Evolutionary conservation across 2,888 invertebrate species (phyloP).

Genomic region (Cantharis rufa): DNA sequence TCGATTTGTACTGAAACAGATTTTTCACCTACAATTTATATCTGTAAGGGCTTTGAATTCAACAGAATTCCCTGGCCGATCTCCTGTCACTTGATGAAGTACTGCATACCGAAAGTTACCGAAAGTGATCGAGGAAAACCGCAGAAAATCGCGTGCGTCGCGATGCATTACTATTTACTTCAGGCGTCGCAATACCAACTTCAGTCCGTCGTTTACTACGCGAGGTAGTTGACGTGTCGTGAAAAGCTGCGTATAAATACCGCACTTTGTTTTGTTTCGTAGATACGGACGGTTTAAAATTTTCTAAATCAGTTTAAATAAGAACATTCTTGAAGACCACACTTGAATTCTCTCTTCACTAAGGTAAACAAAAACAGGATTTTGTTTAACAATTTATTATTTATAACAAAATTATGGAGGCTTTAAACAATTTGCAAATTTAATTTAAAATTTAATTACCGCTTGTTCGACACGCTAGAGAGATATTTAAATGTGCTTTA

Average conservation of each 20-base stretch:
- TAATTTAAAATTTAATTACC: neutral
- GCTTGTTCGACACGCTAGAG: neutral
- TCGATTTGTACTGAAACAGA: constrained; percentile 51
- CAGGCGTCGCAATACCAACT: constrained; percentile 50
- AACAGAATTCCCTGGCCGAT: constrained; percentile 47
- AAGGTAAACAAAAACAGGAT: neutral
- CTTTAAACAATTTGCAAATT: neutral
- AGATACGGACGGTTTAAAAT: neutral
- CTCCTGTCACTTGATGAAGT: constrained; percentile 46
- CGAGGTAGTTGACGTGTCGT: constrained; percentile 1
- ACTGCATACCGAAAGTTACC: constrained; percentile 33
- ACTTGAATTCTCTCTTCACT: neutral
- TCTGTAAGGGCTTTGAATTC: constrained; percentile 41
- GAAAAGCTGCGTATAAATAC: neutral
- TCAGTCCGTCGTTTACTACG: constrained; percentile 51
- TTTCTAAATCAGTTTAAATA: neutral
- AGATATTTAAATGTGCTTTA: neutral
- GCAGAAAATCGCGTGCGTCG: constrained; percentile 43
- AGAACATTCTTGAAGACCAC: neutral
- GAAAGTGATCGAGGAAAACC: constrained; percentile 33
- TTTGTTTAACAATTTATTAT: neutral
- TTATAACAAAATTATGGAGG: neutral
- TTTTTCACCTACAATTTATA: constrained; percentile 50
- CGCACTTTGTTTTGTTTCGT: neutral
- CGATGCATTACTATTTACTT: constrained; percentile 53